Conservation (phyloP, 1,140 invertebrate species). For the Pentalonia nigronervosa region DNA sequence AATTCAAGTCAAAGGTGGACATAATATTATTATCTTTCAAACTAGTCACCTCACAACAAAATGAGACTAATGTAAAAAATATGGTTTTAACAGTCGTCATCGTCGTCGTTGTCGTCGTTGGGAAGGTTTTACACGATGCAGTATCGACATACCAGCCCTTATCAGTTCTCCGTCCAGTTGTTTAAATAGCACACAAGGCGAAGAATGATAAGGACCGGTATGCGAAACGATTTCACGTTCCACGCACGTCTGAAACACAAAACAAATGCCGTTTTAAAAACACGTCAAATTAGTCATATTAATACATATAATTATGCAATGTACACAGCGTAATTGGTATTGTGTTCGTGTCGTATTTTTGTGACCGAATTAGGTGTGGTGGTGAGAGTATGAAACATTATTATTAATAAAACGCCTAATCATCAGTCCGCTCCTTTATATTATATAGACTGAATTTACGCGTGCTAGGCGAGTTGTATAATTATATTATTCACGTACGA, state of each 20-base stretch:
- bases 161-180: constrained; percentile 58
- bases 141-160: constrained; percentile 52
- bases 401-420: neutral
- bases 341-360: neutral
- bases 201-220: constrained; percentile 56
- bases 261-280: constrained; percentile 3
- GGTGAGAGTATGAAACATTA: neutral
- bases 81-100: neutral
- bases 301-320: neutral
- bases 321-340: neutral
- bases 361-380: neutral
- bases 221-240: constrained; percentile 1
- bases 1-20: neutral
- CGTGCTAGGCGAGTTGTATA: neutral
- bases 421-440: neutral
- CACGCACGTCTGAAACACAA: neutral
- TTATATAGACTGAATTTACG: neutral
- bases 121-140: neutral
- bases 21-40: neutral
- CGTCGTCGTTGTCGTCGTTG: neutral
- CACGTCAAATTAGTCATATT: neutral
- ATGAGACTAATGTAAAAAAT: neutral
- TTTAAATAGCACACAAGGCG: constrained; percentile 55
- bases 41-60: neutral
- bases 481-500: neutral